These are phyloP conservation scores for Turritopsis rubra DNA, from an alignment of 30 jellyfish, hydroid and myxozoan genomes.

Conservation along the genomic window DNA sequence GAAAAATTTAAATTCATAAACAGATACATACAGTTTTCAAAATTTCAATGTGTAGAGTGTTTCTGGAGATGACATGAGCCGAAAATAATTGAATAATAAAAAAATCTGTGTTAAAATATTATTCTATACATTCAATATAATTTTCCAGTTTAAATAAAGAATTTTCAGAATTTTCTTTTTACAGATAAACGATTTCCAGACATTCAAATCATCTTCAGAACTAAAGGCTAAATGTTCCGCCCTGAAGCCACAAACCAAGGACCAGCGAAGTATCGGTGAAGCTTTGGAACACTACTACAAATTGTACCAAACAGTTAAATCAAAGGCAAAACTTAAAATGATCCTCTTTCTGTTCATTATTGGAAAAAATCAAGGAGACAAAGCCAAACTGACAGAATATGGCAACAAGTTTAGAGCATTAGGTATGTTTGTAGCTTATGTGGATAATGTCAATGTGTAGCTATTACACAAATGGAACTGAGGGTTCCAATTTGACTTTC, in stretches of 20 bases:
- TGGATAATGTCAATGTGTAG: too few relatives aligned
- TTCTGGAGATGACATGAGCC: too few relatives aligned
- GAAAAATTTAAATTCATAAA: too few relatives aligned
- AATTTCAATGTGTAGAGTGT: too few relatives aligned
- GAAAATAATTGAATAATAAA: too few relatives aligned
- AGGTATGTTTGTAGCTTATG: conserved; percentile 30
- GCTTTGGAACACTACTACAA: conserved; percentile 74
- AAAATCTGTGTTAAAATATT: neutral
- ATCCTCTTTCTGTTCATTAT: conserved; percentile 56
- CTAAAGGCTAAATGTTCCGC: conserved; percentile 47
- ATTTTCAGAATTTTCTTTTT: neutral
- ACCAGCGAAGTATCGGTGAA: conserved; percentile 82
- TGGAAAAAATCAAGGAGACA: conserved; percentile 73
- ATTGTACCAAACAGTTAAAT: conserved; percentile 53
- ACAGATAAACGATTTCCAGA: conserved; percentile 64
- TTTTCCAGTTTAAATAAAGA: neutral
- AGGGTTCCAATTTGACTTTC: too few relatives aligned
- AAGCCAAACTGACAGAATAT: conserved; percentile 48
- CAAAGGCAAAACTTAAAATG: conserved; percentile 50
- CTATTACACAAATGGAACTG: too few relatives aligned
- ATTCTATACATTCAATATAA: neutral
- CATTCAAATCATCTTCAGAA: conserved; percentile 64
- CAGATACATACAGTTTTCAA: too few relatives aligned
- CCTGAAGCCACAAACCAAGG: conserved; percentile 29
- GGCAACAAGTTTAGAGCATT: conserved; percentile 56